phyloP scores from a whole-genome alignment of 2,113 vertebrate species.

The Sakesphorus luctuosus region DNA sequence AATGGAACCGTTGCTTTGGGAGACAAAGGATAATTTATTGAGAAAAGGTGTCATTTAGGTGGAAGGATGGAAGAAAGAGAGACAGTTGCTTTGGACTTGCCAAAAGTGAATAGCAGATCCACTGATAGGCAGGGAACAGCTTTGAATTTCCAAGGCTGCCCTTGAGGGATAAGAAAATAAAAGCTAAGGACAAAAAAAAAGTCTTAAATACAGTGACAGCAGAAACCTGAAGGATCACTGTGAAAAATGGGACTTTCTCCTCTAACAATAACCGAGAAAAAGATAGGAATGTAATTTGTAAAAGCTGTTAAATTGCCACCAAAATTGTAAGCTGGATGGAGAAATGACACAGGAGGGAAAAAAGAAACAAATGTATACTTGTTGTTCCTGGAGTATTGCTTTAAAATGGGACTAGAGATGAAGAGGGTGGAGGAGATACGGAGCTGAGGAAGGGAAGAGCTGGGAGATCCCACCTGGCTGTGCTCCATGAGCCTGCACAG shows the following conservation, averaged over 20 bases:
- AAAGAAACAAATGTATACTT: conserved; percentile 7
- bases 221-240: conserved; percentile 37
- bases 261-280: not conserved
- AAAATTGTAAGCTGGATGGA: conserved; percentile 38
- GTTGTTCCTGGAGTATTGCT: not conserved
- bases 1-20: not conserved
- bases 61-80: conserved; percentile 15
- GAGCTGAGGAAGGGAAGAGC: not conserved
- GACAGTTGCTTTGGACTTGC: conserved; percentile 9
- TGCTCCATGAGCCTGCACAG: rapidly evolving
- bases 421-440: not conserved
- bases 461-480: rapidly evolving
- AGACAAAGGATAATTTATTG: conserved; percentile 70
- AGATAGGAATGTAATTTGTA: conserved; percentile 51
- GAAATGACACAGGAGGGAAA: conserved; percentile 41
- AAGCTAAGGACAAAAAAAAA: conserved; percentile 31
- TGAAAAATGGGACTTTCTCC: conserved; percentile 23
- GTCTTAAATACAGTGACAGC: conserved; percentile 9
- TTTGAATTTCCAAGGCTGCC: conserved; percentile 40
- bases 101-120: not conserved
- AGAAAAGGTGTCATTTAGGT: conserved; percentile 67
- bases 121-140: not conserved
- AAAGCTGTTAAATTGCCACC: conserved; percentile 53
- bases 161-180: conserved; percentile 58
- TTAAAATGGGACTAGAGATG: not conserved